Percentiles rank a stretch among this genome's conserved stretches.
Conservation (phyloP, 2,888 invertebrate genomes). For the Macrosoma leucophasiata region DNA sequence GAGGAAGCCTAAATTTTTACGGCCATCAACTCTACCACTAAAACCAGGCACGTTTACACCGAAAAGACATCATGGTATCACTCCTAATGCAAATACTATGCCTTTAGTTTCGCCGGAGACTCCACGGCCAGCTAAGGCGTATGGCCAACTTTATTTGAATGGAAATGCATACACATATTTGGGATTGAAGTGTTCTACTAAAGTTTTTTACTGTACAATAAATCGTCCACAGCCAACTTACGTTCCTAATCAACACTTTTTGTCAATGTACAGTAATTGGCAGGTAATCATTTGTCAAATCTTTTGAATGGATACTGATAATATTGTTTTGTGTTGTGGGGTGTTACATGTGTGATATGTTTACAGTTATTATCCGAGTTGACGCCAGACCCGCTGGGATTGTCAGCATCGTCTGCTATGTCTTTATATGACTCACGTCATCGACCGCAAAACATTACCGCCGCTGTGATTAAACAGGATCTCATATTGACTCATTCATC, state of each 20-base stretch:
- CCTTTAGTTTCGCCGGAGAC: conserved; percentile 94
- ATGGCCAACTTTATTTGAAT: conserved; percentile 91
- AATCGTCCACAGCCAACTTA: conserved; percentile 97
- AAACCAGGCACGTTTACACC: conserved; percentile 90
- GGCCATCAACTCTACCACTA: conserved; percentile 88
- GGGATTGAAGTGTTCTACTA: conserved; percentile 92
- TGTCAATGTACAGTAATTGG: conserved; percentile 99
- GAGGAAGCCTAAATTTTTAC: conserved; percentile 80
- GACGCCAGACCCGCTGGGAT: conserved; percentile 79
- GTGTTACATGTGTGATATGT: conserved; percentile 40
- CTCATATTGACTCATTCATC: conserved; percentile 80
- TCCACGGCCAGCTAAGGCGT: conserved; percentile 91
- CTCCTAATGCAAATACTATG: conserved; percentile 87
- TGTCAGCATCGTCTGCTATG: conserved; percentile 81
- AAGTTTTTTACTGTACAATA: conserved; percentile 93
- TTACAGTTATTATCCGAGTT: conserved; percentile 80
- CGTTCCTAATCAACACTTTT: conserved; percentile 89
- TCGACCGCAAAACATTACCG: conserved; percentile 75
- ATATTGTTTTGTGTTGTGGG: conserved; percentile 21
- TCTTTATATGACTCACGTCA: conserved; percentile 87
- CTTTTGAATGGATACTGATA: conserved; percentile 14
- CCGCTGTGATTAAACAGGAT: conserved; percentile 77
- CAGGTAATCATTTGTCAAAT: conserved; percentile 70
- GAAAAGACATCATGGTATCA: conserved; percentile 87
- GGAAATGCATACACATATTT: conserved; percentile 95